These are phyloP conservation scores for Halictus rubicundus DNA, from an alignment of 1,140 invertebrate species.

Conservation along the genomic window DNA sequence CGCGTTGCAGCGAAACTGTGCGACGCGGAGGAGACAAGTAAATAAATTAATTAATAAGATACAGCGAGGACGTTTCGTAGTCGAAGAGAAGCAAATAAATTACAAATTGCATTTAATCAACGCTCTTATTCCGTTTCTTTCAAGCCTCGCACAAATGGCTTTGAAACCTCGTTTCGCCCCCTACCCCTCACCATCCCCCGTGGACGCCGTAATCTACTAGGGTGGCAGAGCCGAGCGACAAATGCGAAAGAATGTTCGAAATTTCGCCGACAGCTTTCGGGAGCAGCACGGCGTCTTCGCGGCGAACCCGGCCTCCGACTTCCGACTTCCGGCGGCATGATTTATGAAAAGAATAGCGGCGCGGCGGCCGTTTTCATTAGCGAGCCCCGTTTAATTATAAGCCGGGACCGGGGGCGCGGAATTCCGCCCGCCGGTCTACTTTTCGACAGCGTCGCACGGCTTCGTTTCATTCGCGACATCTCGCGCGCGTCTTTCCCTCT, in stretches of 20 bases:
- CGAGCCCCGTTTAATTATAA: constrained; percentile 65
- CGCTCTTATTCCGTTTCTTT: not conserved
- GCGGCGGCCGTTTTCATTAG: constrained; percentile 63
- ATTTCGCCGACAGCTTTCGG: not conserved
- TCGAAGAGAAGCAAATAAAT: too few relatives aligned
- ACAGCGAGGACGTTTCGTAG: too few relatives aligned
- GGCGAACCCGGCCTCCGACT: not conserved
- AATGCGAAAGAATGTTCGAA: not conserved
- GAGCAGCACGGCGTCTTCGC: constrained; percentile 10
- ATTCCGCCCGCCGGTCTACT: constrained; percentile 37
- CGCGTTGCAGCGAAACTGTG: too few relatives aligned
- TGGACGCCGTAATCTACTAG: not conserved
- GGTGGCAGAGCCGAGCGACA: not conserved
- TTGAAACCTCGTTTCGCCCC: not conserved
- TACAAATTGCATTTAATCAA: not conserved
- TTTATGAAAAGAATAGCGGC: constrained; percentile 56
- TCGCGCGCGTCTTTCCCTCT: constrained; percentile 1
- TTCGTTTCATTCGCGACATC: constrained; percentile 3
- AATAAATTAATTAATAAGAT: too few relatives aligned
- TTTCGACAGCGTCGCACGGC: constrained; percentile 25
- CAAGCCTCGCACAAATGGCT: not conserved
- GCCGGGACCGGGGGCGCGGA: constrained; percentile 44
- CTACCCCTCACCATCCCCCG: too few relatives aligned
- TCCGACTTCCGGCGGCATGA: constrained; percentile 55
- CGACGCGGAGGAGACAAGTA: not conserved